Evolutionary conservation across 2,888 invertebrate genomes (phyloP), one percentile per base, ranked within the genome.

Genomic region (Heliconius ethilla): DNA sequence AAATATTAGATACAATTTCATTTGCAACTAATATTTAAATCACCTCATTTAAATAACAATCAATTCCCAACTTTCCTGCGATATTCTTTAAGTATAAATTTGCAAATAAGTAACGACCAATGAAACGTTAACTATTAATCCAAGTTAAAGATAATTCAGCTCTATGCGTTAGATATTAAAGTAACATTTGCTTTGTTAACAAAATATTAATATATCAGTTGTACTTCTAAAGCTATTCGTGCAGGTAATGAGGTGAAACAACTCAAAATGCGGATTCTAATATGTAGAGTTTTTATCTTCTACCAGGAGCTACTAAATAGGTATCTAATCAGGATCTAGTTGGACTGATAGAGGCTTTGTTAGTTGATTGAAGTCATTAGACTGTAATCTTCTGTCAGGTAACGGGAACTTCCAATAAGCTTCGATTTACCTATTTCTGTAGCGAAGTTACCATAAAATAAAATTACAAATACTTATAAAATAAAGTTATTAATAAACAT

Each of bases 211-310:
- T 63, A 11, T 9, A 1, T 0, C 51, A 79, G 83, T 79, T 82
- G 84, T 86, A 78, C 81, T 84, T 87, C 83, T 85, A 85, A 86
- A 86, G 87, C 89, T 88, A 90, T 90, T 90, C 90, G 90, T 90
- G 90, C 89, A 82, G 85, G 88, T 92, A 92, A 92, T 92, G 92
- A 92, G 91, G 90, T 89, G 90, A 89, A 91, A 90, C 91, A 91
- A 91, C 91, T 91, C 89, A 88, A 89, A 89, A 88, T 89, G 89
- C 87, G 87, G 85, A 85, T 83, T 87, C 83, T 84, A 86, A 85
- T 86, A 84, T 86, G 85, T 83, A 82, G 82, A 82, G 83, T 85
- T 86, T 85, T 86, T 86, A 85, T 85, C 85, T 84, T 82, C 82
- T 83, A 84, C 82, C 82, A 84, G 83, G 83, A 82, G 83, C 83